Conservation (phyloP, 2,797 vertebrate genomes). For the Pantherophis alleghaniensis region DNA sequence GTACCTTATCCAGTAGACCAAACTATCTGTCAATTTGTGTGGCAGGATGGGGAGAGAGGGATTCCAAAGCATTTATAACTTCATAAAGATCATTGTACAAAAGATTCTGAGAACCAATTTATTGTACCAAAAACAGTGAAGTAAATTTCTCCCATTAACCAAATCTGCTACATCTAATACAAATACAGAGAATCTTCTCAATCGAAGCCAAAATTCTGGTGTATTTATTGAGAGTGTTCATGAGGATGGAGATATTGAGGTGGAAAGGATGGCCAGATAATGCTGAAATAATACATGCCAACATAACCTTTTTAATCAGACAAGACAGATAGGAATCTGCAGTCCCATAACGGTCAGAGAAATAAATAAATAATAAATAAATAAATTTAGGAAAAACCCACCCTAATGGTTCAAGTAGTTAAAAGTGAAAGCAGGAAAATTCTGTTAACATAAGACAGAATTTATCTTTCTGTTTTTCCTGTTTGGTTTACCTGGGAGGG, state of each 20-base stretch:
- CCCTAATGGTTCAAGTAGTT: too few species aligned
- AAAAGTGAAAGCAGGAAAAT: too few species aligned
- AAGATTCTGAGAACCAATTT: background rate
- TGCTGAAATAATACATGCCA: conserved; percentile 62
- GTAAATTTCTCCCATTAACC: background rate
- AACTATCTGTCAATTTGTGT: background rate
- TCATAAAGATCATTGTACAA: background rate
- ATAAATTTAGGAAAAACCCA: too few species aligned
- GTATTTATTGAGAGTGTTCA: conserved; percentile 63
- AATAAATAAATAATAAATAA: too few species aligned
- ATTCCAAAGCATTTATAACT: background rate
- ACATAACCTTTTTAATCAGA: conserved; percentile 57
- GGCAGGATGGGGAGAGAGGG: too few species aligned
- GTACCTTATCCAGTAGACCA: background rate
- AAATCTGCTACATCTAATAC: background rate
- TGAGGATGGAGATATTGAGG: conserved; percentile 66
- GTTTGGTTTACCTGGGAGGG: too few species aligned
- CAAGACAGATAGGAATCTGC: too few species aligned
- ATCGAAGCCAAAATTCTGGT: conserved; percentile 70
- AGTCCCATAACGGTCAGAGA: too few species aligned
- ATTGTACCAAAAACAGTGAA: background rate
- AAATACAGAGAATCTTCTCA: background rate
- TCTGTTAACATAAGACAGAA: too few species aligned
- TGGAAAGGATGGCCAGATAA: conserved; percentile 56
- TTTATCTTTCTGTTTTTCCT: too few species aligned